These are phyloP conservation scores for Echinometra lucunter DNA, from an alignment of 53 echinoderm and acorn worm genomes.

Conservation along the genomic window DNA sequence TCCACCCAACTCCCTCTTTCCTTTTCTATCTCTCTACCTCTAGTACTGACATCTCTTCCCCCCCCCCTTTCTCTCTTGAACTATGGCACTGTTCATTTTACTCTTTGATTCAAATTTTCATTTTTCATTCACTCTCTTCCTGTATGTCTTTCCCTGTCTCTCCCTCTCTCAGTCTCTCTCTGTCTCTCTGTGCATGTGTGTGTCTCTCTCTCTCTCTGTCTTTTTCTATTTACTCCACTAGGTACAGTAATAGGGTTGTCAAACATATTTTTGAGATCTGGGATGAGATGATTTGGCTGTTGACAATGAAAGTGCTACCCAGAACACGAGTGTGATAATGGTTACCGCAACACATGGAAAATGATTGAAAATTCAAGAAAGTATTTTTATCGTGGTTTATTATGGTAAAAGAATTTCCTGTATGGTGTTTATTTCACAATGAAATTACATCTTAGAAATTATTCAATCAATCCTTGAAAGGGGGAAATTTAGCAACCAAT, in stretches of 20 bases:
- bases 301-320: background rate
- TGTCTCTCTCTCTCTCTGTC: background rate
- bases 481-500: background rate
- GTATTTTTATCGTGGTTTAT: too few relatives aligned
- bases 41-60: background rate
- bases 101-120: too few relatives aligned
- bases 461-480: background rate
- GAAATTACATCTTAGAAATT: background rate
- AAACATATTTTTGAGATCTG: background rate
- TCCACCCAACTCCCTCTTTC: background rate
- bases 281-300: slow-evolving; percentile 30
- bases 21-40: background rate
- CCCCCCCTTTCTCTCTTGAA: background rate
- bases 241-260: slow-evolving; percentile 37
- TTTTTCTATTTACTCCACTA: background rate
- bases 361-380: background rate
- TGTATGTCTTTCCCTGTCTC: background rate
- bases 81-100: too few relatives aligned
- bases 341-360: background rate
- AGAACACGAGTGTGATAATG: background rate
- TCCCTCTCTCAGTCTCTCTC: background rate
- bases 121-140: background rate
- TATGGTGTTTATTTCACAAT: background rate
- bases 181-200: background rate
- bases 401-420: background rate